Evolutionary conservation across 2,888 invertebrate genomes (phyloP).

Genomic region (Torymus auratus): DNA sequence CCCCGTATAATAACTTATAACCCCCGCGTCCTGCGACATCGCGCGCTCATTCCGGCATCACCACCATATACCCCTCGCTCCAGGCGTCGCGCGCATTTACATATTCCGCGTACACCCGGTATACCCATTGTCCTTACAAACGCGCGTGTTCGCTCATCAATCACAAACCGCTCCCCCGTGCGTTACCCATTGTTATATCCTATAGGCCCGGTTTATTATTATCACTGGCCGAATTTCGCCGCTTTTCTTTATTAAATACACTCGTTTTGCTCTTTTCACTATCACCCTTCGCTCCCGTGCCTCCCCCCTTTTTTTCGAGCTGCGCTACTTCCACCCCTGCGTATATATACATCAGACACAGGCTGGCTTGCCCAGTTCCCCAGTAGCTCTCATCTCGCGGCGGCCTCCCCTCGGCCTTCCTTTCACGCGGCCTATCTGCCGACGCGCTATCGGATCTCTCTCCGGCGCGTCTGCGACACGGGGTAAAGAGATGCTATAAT

Average conservation of each 20-base stretch:
- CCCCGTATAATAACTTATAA: too few relatives aligned
- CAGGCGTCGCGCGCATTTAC: neutral
- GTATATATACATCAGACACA: too few relatives aligned
- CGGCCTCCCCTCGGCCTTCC: too few relatives aligned
- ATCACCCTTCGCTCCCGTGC: neutral
- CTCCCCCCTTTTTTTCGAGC: constrained; percentile 48
- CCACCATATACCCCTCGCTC: too few relatives aligned
- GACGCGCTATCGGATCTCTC: neutral
- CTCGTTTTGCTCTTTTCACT: constrained; percentile 28
- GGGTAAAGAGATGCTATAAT: neutral
- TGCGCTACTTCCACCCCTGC: neutral
- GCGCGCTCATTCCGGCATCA: too few relatives aligned
- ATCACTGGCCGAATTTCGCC: constrained; percentile 16
- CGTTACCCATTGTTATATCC: neutral
- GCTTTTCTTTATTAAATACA: constrained; percentile 39
- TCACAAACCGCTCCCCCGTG: neutral
- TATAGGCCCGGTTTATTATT: neutral
- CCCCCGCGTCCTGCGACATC: too few relatives aligned
- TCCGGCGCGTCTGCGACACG: neutral
- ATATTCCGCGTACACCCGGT: neutral
- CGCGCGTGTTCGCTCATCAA: constrained; percentile 16
- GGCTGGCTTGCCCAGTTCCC: constrained; percentile 11
- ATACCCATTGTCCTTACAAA: constrained; percentile 4
- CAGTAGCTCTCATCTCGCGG: neutral
- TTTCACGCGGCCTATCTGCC: neutral